Percentiles rank a stretch among this genome's conserved stretches.
Conservation (phyloP, 2,797 vertebrate genomes). For the Choloepus didactylus region DNA sequence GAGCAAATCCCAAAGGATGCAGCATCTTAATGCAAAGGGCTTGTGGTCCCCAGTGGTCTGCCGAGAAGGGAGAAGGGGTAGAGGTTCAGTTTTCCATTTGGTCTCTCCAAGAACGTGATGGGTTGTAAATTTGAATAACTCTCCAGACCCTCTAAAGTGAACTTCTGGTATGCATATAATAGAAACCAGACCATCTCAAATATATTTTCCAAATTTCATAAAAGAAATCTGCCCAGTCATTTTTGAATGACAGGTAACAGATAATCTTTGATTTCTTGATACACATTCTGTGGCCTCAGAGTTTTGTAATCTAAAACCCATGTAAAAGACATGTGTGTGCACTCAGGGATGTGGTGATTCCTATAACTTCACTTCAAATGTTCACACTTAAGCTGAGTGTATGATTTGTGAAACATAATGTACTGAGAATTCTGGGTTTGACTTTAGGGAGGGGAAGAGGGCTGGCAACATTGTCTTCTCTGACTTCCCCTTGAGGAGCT, state of each 20-base stretch:
- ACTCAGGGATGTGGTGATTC: neutral
- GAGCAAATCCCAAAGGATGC: no score
- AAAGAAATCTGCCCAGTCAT: neutral
- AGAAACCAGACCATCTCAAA: conserved; percentile 41
- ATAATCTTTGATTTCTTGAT: conserved; percentile 22
- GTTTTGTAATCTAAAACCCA: neutral
- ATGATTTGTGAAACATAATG: neutral
- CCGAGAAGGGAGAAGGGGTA: no score
- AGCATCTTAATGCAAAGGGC: conserved; percentile 7
- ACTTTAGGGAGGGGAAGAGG: neutral
- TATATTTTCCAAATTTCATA: neutral
- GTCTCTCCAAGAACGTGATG: neutral
- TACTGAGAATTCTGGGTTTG: neutral
- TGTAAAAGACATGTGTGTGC: neutral
- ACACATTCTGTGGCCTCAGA: neutral
- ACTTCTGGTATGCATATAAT: conserved; percentile 38
- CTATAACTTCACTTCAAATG: neutral
- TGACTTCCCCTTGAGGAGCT: neutral
- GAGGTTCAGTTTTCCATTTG: neutral
- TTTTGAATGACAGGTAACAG: conserved; percentile 13
- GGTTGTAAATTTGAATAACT: conserved; percentile 38
- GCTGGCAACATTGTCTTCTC: no score
- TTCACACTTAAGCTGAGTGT: neutral
- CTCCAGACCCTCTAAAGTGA: neutral
- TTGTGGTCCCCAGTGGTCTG: neutral